Evolutionary conservation across 2,888 invertebrate genomes (phyloP).

Genomic region (Ectobius pallidus): DNA sequence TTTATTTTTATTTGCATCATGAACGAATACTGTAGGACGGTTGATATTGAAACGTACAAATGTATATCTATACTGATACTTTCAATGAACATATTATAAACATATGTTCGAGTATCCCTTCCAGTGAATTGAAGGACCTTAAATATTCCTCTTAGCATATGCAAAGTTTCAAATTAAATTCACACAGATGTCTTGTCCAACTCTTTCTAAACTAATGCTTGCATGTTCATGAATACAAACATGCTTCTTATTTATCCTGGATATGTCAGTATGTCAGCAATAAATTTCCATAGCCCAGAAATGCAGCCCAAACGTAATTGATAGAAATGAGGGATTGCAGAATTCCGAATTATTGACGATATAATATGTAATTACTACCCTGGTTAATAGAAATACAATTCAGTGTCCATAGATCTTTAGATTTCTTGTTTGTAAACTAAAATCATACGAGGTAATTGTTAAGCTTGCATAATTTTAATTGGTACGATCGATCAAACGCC

Average conservation of each 20-base stretch:
- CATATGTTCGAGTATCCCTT: no score
- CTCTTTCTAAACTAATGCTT: background rate
- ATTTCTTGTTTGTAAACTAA: background rate
- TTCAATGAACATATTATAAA: no score
- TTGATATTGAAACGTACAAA: no score
- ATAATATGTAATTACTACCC: background rate
- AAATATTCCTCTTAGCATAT: background rate
- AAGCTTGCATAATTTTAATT: background rate
- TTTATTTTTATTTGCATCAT: no score
- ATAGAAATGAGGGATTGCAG: background rate
- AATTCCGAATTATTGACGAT: background rate
- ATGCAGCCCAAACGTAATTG: background rate
- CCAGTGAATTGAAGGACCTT: no score
- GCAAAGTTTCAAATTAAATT: background rate
- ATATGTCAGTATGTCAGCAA: conserved; percentile 12
- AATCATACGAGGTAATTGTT: background rate
- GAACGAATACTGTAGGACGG: no score
- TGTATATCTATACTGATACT: no score
- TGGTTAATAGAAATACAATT: background rate
- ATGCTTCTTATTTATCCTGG: background rate
- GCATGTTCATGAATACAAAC: background rate
- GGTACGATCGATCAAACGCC: background rate
- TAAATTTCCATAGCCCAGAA: background rate
- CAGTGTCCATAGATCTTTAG: background rate
- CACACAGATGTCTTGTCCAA: background rate